Evolutionary conservation across 2,888 invertebrate species (phyloP).

Genomic region (Cheilosia pagana): DNA sequence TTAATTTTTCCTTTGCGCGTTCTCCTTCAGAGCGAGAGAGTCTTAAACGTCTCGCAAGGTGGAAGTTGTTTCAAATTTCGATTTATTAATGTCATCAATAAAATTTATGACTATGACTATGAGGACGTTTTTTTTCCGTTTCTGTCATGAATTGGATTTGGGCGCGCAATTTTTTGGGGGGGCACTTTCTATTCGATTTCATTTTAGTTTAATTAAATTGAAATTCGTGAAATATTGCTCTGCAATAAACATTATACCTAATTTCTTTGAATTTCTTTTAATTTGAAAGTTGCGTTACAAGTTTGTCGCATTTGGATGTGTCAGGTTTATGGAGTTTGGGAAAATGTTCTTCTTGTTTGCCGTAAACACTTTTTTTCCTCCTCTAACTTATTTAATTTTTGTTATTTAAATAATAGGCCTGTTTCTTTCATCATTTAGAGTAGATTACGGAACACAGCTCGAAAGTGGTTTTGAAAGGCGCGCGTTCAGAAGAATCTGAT

Average conservation of each 20-base stretch:
- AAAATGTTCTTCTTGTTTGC: constrained; percentile 18
- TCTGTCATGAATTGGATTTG: constrained; percentile 24
- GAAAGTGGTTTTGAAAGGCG: too few species aligned
- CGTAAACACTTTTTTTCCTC: too few species aligned
- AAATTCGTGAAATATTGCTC: constrained; percentile 71
- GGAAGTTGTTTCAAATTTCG: constrained; percentile 68
- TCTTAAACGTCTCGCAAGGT: constrained; percentile 61
- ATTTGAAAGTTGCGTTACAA: constrained; percentile 56
- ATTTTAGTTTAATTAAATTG: constrained; percentile 74
- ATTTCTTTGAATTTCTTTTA: constrained; percentile 53
- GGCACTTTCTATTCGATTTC: constrained; percentile 54
- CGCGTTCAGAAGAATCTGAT: too few species aligned
- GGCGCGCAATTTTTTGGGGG: background rate
- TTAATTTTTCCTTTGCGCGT: constrained; percentile 41
- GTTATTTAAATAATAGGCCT: too few species aligned
- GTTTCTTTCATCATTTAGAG: too few species aligned
- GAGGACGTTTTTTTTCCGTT: constrained; percentile 40
- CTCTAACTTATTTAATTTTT: too few species aligned
- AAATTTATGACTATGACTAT: constrained; percentile 72
- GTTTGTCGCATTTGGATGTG: constrained; percentile 47
- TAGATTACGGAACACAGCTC: too few species aligned
- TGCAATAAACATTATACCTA: constrained; percentile 67
- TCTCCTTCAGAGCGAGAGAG: constrained; percentile 33
- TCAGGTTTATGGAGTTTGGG: constrained; percentile 7
- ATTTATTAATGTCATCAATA: constrained; percentile 74